Percentiles rank a stretch among this genome's conserved stretches.
phyloP scores from a whole-genome alignment of 2,797 vertebrate species.

The Parauchenoglanis punctatus region DNA sequence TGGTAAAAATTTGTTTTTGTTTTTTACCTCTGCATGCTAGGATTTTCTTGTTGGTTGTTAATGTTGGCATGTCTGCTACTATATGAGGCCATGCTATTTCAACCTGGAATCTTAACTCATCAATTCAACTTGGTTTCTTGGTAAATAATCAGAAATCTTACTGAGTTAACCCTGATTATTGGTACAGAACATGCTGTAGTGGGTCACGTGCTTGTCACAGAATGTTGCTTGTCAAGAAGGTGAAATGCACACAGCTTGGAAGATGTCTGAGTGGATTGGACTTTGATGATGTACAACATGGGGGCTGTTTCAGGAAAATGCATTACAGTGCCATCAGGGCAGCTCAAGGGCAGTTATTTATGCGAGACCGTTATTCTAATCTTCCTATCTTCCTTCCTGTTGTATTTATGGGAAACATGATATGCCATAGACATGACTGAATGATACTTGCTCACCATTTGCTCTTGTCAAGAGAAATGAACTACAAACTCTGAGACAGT shows the following conservation, averaged over 20 bases:
- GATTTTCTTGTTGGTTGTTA: not conserved
- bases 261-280: not conserved
- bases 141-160: not conserved
- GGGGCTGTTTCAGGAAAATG: constrained; percentile 22
- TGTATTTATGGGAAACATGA: constrained; percentile 34
- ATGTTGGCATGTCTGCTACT: constrained; percentile 6
- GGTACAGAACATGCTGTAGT: not conserved
- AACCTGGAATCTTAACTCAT: not conserved
- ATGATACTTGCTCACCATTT: not conserved
- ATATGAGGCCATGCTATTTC: not conserved
- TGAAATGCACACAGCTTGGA: not conserved
- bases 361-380: not conserved
- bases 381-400: constrained; percentile 37
- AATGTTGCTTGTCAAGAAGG: not conserved
- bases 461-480: not conserved
- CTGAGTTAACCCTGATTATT: not conserved
- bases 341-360: constrained; percentile 10
- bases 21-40: not conserved
- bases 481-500: not conserved
- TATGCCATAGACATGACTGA: constrained; percentile 4
- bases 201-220: not conserved
- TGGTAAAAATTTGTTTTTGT: not conserved
- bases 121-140: not conserved
- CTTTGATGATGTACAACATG: constrained; percentile 4
- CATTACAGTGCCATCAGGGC: constrained; percentile 7